Percentiles rank a stretch among this genome's conserved stretches.
Evolutionary conservation across 2,888 invertebrate species (phyloP).

Genomic region (Onchidella celtica): DNA sequence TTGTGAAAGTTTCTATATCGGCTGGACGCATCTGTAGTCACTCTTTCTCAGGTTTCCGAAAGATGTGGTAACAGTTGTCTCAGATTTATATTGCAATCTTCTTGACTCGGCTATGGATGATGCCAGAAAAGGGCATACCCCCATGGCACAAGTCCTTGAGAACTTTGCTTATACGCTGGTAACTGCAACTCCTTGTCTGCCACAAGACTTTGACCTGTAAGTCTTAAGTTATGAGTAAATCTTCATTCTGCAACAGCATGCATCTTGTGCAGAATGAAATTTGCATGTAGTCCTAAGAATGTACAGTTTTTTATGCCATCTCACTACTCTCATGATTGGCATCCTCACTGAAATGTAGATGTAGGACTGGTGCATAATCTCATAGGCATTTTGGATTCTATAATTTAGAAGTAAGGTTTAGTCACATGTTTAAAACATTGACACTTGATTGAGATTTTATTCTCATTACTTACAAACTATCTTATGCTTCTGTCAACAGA

Average conservation of each 20-base stretch:
- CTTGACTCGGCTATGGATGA: slow-evolving; percentile 68
- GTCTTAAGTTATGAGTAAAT: neutral
- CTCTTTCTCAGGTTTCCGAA: slow-evolving; percentile 65
- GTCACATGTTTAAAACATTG: too few species aligned
- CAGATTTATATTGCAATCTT: slow-evolving; percentile 72
- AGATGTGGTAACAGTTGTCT: slow-evolving; percentile 57
- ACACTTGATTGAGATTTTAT: too few species aligned
- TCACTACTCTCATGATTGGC: neutral
- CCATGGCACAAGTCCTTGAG: slow-evolving; percentile 67
- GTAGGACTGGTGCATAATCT: too few species aligned
- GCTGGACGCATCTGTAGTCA: too few species aligned
- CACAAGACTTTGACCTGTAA: slow-evolving; percentile 25
- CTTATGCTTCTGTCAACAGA: slow-evolving; percentile 57
- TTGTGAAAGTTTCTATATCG: too few species aligned
- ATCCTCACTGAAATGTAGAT: neutral
- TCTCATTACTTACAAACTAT: too few species aligned
- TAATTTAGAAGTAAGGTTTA: too few species aligned
- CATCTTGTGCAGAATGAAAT: too few species aligned
- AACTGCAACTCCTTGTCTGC: slow-evolving; percentile 61
- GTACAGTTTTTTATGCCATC: neutral
- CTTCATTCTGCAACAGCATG: neutral
- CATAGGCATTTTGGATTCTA: too few species aligned
- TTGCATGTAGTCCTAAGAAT: too few species aligned
- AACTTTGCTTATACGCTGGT: slow-evolving; percentile 70
- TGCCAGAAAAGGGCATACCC: slow-evolving; percentile 69